These are phyloP conservation scores for Gymnothorax reevesii DNA, from an alignment of 2,797 vertebrate genomes.

Conservation along the genomic window DNA sequence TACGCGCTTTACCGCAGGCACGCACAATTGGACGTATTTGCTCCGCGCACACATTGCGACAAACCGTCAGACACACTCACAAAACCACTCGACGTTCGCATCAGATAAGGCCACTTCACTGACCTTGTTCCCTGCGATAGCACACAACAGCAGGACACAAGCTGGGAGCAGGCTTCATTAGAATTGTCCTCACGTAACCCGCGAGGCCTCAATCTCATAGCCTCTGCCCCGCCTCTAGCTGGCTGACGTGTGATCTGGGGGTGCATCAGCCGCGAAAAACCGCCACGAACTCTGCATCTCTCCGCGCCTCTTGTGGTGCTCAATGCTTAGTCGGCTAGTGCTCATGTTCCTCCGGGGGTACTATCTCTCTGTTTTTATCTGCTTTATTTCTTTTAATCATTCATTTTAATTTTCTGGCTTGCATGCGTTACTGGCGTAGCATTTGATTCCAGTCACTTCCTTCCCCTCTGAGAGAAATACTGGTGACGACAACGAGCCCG, in stretches of 20 bases:
- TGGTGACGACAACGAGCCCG: slow-evolving; percentile 81
- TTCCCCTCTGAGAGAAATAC: slow-evolving; percentile 79
- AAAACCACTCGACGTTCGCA: background rate
- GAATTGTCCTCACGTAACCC: background rate
- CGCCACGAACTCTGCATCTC: slow-evolving; percentile 83
- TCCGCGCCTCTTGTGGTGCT: slow-evolving; percentile 90
- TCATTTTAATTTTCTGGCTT: slow-evolving; percentile 79
- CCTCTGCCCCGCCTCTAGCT: background rate
- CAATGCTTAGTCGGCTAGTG: slow-evolving; percentile 94
- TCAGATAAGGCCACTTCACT: too few species aligned
- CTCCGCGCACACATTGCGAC: background rate
- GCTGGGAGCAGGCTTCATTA: background rate
- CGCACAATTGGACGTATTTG: too few species aligned
- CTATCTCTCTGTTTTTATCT: slow-evolving; percentile 50
- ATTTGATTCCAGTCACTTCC: slow-evolving; percentile 62
- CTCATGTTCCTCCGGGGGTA: slow-evolving; percentile 83
- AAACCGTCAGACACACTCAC: background rate
- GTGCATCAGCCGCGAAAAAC: slow-evolving; percentile 66
- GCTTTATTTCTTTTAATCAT: slow-evolving; percentile 37
- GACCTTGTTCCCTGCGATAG: background rate
- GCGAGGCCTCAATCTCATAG: background rate
- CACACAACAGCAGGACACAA: too few species aligned
- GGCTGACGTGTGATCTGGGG: background rate
- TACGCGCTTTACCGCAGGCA: background rate
- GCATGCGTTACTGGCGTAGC: slow-evolving; percentile 91